These are phyloP conservation scores for Nomia melanderi DNA, from an alignment of 1,140 invertebrate genomes.

Conservation along the genomic window DNA sequence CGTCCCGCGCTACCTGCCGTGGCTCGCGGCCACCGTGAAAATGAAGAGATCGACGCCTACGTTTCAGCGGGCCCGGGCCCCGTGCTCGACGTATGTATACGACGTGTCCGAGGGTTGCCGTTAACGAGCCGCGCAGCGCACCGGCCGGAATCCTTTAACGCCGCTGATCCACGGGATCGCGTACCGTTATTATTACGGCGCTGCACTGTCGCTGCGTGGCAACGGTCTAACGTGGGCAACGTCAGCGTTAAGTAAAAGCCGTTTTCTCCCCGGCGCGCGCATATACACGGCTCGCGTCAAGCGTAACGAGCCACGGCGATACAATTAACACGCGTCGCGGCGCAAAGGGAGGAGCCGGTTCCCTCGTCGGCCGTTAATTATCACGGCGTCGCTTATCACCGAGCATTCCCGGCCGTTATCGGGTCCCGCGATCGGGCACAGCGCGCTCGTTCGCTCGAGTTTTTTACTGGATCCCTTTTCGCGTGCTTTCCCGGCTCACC, in stretches of 20 bases:
- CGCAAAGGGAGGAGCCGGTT: slow-evolving; percentile 49
- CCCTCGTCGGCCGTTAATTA: slow-evolving; percentile 51
- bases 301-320: slow-evolving; percentile 38
- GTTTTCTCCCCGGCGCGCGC: too few relatives aligned
- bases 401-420: slow-evolving; percentile 51
- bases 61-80: slow-evolving; percentile 23
- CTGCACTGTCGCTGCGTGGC: slow-evolving; percentile 54
- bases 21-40: slow-evolving; percentile 18
- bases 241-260: too few relatives aligned
- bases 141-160: slow-evolving; percentile 56
- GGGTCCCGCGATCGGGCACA: not conserved
- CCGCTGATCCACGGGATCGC: slow-evolving; percentile 58
- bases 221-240: slow-evolving; percentile 56
- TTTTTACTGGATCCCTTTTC: slow-evolving; percentile 25
- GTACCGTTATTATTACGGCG: slow-evolving; percentile 72
- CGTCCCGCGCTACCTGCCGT: slow-evolving; percentile 2
- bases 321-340: slow-evolving; percentile 36
- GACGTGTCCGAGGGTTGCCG: slow-evolving; percentile 15
- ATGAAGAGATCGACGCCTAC: slow-evolving; percentile 64
- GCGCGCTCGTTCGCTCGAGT: slow-evolving; percentile 27
- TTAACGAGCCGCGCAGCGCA: slow-evolving; percentile 67
- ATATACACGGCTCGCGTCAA: too few relatives aligned
- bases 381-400: slow-evolving; percentile 47
- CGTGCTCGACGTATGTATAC: slow-evolving; percentile 37
- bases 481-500: too few relatives aligned